Conservation (phyloP, 2,113 vertebrate genomes). For the Mormyrus iriodes region DNA sequence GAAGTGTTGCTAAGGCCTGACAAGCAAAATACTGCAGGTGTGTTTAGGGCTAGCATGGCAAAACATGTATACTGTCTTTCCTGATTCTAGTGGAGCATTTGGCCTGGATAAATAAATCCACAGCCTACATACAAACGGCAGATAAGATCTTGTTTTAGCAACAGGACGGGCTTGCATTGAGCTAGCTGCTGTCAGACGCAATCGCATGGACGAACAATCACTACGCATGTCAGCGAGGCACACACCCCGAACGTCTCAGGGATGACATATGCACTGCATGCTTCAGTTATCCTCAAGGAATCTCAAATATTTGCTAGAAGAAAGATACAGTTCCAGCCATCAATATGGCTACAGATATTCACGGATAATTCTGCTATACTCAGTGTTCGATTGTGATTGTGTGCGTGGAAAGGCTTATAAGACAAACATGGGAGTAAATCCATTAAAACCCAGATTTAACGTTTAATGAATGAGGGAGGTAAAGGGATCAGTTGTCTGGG, state of each 20-base stretch:
- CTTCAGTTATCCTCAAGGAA: not conserved
- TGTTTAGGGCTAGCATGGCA: not conserved
- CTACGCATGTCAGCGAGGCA: not conserved
- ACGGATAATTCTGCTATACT: not conserved
- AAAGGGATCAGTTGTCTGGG: constrained; percentile 38
- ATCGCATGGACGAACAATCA: not conserved
- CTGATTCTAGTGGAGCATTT: not conserved
- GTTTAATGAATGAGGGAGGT: constrained; percentile 10
- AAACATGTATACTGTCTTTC: not conserved
- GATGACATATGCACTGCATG: not conserved
- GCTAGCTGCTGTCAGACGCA: not conserved
- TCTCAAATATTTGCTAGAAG: not conserved
- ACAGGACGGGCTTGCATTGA: not conserved
- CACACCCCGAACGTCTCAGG: not conserved
- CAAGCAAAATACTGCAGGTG: not conserved
- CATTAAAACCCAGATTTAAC: not conserved
- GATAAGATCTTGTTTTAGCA: not conserved
- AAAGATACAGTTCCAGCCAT: not conserved
- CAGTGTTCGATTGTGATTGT: not conserved
- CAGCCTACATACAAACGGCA: not conserved
- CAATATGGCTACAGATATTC: not conserved
- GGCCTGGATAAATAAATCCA: not conserved
- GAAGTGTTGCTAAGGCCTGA: not conserved
- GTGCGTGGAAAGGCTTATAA: not conserved
- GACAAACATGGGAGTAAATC: not conserved